phyloP scores from a whole-genome alignment of 2,888 invertebrate genomes.

The Ganaspis brasiliensis region DNA sequence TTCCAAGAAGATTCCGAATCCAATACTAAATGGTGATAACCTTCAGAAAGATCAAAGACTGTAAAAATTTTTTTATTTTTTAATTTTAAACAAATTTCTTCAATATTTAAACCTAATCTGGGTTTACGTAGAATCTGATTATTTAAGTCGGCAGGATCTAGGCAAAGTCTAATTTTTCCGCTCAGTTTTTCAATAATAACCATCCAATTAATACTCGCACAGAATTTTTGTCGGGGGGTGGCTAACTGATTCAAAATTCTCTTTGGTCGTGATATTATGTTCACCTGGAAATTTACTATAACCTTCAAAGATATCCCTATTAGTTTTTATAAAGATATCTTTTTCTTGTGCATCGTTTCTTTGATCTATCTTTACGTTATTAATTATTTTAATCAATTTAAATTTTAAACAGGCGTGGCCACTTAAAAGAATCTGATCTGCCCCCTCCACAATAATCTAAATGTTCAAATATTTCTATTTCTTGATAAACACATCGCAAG shows the following conservation, averaged over 20 bases:
- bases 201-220: background rate
- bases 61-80: slow-evolving; percentile 3
- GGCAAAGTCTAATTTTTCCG: slow-evolving; percentile 1
- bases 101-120: background rate
- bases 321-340: background rate
- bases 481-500: background rate
- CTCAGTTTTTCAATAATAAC: background rate
- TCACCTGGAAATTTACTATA: background rate
- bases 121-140: background rate
- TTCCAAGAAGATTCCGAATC: background rate
- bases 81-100: background rate
- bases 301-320: background rate
- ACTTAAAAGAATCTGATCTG: background rate
- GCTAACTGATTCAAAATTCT: background rate
- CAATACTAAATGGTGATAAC: background rate
- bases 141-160: background rate
- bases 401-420: background rate
- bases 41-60: background rate
- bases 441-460: background rate
- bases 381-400: background rate
- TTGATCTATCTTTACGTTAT: background rate
- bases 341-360: background rate
- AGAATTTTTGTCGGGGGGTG: background rate
- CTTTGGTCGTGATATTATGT: background rate
- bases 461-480: background rate